Conservation (phyloP, 2,113 vertebrate species). For the Myiopsitta monachus region DNA sequence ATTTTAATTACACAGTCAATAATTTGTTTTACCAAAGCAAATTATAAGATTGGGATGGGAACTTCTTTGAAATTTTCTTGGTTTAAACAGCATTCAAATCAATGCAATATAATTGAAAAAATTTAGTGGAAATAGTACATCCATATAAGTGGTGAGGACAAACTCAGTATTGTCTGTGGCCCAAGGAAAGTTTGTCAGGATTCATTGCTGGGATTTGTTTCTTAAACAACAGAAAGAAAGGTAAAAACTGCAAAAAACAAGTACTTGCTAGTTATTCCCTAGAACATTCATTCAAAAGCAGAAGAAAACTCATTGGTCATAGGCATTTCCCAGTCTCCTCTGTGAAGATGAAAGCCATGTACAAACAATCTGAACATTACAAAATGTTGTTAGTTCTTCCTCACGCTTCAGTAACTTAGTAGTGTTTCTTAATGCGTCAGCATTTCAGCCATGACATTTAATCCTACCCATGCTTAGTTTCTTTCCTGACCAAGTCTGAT, state of each 20-base stretch:
- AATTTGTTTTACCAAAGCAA: not conserved
- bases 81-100: not conserved
- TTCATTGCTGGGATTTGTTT: not conserved
- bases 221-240: not conserved
- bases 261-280: not conserved
- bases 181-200: not conserved
- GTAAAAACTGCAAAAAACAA: not conserved
- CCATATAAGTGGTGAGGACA: not conserved
- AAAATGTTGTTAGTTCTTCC: not conserved
- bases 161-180: not conserved
- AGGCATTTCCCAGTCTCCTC: not conserved
- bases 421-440: not conserved
- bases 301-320: not conserved
- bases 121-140: not conserved
- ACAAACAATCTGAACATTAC: not conserved
- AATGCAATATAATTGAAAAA: not conserved
- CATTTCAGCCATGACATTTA: not conserved
- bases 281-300: not conserved
- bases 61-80: not conserved
- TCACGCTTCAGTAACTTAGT: not conserved
- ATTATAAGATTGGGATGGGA: not conserved
- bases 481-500: not conserved
- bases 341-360: not conserved
- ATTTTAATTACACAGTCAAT: not conserved
- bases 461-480: not conserved